Evolutionary conservation across 2,113 vertebrate genomes (phyloP).

Genomic region (Leucopsar rothschildi): DNA sequence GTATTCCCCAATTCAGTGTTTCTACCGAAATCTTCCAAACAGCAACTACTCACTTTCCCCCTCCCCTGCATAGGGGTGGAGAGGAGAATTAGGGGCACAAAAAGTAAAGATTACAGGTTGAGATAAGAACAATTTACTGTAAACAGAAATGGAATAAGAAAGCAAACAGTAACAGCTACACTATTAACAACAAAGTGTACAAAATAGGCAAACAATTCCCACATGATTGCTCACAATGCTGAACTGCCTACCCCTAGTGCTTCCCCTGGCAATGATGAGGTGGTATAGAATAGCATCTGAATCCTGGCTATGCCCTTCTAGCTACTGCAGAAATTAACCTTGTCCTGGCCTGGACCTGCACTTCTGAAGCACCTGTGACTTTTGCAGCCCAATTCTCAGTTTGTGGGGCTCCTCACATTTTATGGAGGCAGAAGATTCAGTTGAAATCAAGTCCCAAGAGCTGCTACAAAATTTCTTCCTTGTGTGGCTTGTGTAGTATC

Average conservation of each 20-base stretch:
- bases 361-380: background rate
- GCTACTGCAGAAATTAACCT: background rate
- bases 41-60: rapidly evolving
- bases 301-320: background rate
- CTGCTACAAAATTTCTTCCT: background rate
- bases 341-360: background rate
- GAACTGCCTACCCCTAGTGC: background rate
- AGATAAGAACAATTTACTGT: background rate
- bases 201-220: background rate
- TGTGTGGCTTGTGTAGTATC: rapidly evolving
- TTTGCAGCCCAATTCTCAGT: background rate
- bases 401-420: background rate
- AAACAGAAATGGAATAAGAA: background rate
- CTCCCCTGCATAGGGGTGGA: rapidly evolving
- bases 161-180: background rate
- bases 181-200: background rate
- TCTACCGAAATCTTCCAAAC: background rate
- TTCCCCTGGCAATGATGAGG: background rate
- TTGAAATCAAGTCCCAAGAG: background rate
- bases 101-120: background rate
- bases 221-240: background rate
- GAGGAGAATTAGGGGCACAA: background rate
- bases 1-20: background rate
- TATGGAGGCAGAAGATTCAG: background rate
- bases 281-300: background rate